phyloP scores from a whole-genome alignment of 2,113 vertebrate genomes.

The Gymnorhina tibicen region DNA sequence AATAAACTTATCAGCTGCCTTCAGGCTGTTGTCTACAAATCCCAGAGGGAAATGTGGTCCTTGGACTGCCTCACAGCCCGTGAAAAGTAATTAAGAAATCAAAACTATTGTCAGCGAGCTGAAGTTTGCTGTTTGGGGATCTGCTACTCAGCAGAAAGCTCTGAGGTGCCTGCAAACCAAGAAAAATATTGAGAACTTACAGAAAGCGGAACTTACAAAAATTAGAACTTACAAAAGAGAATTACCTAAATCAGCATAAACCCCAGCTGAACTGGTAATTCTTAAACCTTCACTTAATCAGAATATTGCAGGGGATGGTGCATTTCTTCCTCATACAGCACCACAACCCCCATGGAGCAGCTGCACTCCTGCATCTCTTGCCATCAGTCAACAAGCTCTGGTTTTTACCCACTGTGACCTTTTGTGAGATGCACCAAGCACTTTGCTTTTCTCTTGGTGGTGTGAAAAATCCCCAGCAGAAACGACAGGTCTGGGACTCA shows the following conservation, averaged over 20 bases:
- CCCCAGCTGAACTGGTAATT: neutral
- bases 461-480: neutral
- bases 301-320: neutral
- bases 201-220: neutral
- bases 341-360: accelerated
- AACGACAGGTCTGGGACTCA: neutral
- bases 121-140: neutral
- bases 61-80: neutral
- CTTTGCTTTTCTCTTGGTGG: neutral
- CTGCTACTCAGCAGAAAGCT: neutral
- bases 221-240: neutral
- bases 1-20: conserved; percentile 47
- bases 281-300: neutral
- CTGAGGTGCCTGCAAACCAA: neutral
- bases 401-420: neutral
- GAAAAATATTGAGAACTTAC: neutral
- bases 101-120: neutral
- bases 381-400: neutral
- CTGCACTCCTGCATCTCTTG: neutral
- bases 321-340: neutral
- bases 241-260: neutral
- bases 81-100: conserved; percentile 49
- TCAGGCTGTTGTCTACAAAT: conserved; percentile 6
- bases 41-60: neutral
- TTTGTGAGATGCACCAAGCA: neutral